Base-by-base conservation (phyloP, 2,888 invertebrate species). In the Rhagonycha lutea region DNA sequence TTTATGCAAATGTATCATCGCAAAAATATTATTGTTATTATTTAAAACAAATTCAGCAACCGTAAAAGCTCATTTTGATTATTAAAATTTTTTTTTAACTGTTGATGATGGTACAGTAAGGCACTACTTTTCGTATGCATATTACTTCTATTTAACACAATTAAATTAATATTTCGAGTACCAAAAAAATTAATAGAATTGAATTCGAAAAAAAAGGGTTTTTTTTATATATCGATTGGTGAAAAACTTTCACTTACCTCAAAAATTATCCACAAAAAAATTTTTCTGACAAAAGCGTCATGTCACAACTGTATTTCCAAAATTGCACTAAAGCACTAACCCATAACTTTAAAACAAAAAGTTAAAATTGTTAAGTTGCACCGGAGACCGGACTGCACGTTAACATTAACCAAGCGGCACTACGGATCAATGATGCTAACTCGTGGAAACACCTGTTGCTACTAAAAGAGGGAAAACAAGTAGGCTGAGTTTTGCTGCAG, bases 391-490 rank as follows among this genome's bases (percentile, higher is more conserved):
- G 14, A 65, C 61, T 65, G 18, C 73, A 26, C 69, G 65, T 60
- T 12, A 69, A 29, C 14, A 23, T 61, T 63, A 61, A 18, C 61
- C 18, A n/a, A 70, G 68, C 70, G 74, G 73, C 72, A 74, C 69
- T 26, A 71, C 71, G 77, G 71, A 24, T 74, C 69, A 70, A 62
- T 77, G 78, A 74, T 78, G 79, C 72, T 77, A 73, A 78, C 79
- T 79, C 75, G 72, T 74, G 69, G 73, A 78, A 78, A 80, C 81
- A 81, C 81, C 81, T 81, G 81, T 81, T 80, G 80, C 81, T 81
- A 80, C 80, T 81, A 80, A 81, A 79, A 79, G 76, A 78, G 79
- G 76, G 80, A 79, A 75, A 80, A 79, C 78, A 82, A 81, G 80
- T 80, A 81, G 81, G 81, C 80, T 81, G 81, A 73, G 76, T 77